A percentile compares a stretch with the other conserved stretches of the same genome.
Conservation (phyloP, 53 echinoderm and acorn worm species). For the Crossaster papposus region DNA sequence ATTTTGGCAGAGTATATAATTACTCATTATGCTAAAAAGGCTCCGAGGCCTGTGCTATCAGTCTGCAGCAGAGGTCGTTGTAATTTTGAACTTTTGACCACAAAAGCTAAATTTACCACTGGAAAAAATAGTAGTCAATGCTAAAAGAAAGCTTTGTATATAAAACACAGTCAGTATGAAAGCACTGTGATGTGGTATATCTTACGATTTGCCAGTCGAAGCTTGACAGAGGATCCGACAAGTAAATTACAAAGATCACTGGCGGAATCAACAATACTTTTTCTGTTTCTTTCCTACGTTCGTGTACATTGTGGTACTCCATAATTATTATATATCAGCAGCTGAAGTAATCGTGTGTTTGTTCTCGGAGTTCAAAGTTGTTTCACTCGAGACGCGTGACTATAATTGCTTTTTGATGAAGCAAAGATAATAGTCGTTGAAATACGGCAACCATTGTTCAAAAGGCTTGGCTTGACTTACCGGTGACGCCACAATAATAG, state of each 20-base stretch:
- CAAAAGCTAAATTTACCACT: not conserved
- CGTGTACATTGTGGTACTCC: not conserved
- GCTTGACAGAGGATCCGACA: too few relatives aligned
- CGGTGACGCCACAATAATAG: not conserved
- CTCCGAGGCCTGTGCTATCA: not conserved
- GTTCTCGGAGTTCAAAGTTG: constrained; percentile 3
- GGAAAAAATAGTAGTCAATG: not conserved
- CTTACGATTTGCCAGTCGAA: too few relatives aligned
- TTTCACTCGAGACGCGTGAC: constrained; percentile 8
- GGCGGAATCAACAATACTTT: not conserved
- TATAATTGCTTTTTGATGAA: constrained; percentile 34
- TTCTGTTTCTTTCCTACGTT: not conserved
- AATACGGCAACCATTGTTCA: not conserved
- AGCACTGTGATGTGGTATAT: too few relatives aligned
- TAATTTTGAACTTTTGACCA: not conserved
- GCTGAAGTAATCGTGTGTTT: not conserved
- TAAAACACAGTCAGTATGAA: not conserved
- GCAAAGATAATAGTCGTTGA: not conserved
- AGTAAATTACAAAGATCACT: too few relatives aligned
- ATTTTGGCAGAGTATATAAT: not conserved
- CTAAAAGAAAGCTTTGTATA: not conserved
- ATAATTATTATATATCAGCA: not conserved
- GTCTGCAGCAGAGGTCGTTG: not conserved
- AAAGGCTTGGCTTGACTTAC: not conserved
- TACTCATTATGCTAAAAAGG: not conserved